Conservation (phyloP, 2,113 vertebrate species). For the Entomyzon cyanotis region DNA sequence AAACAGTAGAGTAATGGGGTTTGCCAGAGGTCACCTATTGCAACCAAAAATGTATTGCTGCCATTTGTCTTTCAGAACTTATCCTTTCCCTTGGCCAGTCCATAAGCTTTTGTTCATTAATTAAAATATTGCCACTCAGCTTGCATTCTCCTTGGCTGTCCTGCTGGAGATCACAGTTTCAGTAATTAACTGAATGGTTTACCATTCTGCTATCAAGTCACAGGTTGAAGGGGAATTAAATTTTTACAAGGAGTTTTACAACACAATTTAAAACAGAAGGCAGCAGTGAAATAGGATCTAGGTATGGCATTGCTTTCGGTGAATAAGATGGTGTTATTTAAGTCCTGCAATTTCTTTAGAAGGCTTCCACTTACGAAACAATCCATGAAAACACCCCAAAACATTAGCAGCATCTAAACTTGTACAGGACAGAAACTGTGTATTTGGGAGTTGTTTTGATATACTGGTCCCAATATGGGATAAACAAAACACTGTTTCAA, state of each 20-base stretch:
- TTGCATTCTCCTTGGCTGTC: not conserved
- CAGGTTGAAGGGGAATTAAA: conserved; percentile 5
- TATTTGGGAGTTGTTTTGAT: not conserved
- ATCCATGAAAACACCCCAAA: not conserved
- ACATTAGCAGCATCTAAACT: not conserved
- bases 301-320: not conserved
- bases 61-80: conserved; percentile 10
- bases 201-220: conserved; percentile 4
- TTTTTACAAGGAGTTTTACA: conserved; percentile 4
- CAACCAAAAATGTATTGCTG: not conserved
- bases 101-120: not conserved
- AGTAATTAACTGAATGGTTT: conserved; percentile 28
- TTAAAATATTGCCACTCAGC: conserved; percentile 19
- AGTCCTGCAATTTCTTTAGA: not conserved
- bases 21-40: not conserved
- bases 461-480: not conserved
- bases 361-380: not conserved
- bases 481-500: not conserved
- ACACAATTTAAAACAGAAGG: not conserved
- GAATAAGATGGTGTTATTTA: not conserved
- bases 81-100: not conserved
- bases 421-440: not conserved
- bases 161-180: not conserved
- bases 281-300: not conserved
- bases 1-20: not conserved